Conservation (phyloP, 2,113 vertebrate genomes). For the Numenius arquata region DNA sequence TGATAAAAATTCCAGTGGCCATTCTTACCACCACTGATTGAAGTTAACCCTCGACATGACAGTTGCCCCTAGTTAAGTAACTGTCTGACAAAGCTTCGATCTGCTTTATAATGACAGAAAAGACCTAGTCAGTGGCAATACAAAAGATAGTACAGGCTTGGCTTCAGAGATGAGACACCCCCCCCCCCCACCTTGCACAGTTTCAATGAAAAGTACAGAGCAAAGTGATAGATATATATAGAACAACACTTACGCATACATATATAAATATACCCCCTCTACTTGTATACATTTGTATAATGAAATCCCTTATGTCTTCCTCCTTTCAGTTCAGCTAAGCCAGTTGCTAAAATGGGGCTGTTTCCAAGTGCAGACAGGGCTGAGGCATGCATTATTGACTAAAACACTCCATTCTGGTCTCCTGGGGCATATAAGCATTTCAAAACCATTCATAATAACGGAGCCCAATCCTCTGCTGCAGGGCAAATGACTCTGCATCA, state of each 20-base stretch:
- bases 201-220: not conserved
- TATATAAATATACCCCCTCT: not conserved
- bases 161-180: not conserved
- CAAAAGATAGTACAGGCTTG: not conserved
- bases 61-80: not conserved
- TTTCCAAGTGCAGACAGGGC: not conserved
- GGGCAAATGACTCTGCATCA: constrained; percentile 47
- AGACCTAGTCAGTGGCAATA: not conserved
- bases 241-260: not conserved
- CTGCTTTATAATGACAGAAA: not conserved
- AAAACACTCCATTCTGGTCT: constrained; percentile 6
- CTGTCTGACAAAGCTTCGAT: not conserved
- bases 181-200: not conserved
- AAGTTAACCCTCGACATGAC: not conserved
- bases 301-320: not conserved
- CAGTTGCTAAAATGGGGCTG: not conserved
- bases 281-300: not conserved
- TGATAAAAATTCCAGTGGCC: not conserved
- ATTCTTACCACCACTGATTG: not conserved
- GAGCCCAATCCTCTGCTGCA: not conserved
- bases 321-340: constrained; percentile 4
- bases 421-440: constrained; percentile 17
- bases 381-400: constrained; percentile 25
- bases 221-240: not conserved
- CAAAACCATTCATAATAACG: constrained; percentile 24